These are phyloP conservation scores for Colletes gigas DNA, from an alignment of 1,140 invertebrate genomes.

Conservation along the genomic window DNA sequence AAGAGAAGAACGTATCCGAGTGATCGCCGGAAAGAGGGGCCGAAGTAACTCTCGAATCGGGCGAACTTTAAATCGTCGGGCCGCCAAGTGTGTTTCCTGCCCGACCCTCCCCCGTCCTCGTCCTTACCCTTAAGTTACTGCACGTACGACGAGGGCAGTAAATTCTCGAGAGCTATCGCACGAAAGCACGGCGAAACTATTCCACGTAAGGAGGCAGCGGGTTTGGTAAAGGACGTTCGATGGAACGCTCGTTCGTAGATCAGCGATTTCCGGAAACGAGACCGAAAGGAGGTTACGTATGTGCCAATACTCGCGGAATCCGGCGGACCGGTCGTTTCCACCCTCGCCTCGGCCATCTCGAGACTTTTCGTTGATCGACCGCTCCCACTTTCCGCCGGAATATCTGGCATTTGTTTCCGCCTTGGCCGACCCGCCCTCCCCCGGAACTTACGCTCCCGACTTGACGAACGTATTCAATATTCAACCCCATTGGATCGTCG, in stretches of 20 bases:
- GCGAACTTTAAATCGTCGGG: slow-evolving; percentile 59
- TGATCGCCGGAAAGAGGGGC: slow-evolving; percentile 16
- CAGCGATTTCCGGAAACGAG: slow-evolving; percentile 64
- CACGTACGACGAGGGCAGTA: slow-evolving; percentile 62
- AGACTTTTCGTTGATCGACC: slow-evolving; percentile 58
- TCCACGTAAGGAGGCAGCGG: slow-evolving; percentile 49
- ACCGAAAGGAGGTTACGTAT: slow-evolving; percentile 61
- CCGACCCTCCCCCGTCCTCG: neutral
- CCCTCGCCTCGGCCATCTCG: slow-evolving; percentile 4
- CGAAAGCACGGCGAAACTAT: slow-evolving; percentile 56
- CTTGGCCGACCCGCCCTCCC: slow-evolving; percentile 12
- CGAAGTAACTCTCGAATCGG: slow-evolving; percentile 42
- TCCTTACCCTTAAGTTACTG: slow-evolving; percentile 46
- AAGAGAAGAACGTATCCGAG: slow-evolving; percentile 26
- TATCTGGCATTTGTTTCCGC: slow-evolving; percentile 70
- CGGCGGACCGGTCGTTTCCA: slow-evolving; percentile 10
- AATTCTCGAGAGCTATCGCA: slow-evolving; percentile 61
- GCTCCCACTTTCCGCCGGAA: slow-evolving; percentile 53
- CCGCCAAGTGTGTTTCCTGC: slow-evolving; percentile 23
- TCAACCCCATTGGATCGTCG: slow-evolving; percentile 22
- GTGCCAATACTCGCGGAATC: slow-evolving; percentile 59
- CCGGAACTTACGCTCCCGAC: slow-evolving; percentile 35
- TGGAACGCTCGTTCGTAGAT: slow-evolving; percentile 56
- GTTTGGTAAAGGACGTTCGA: slow-evolving; percentile 23
- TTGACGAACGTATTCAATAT: slow-evolving; percentile 66